These are phyloP conservation scores for Mystacides longicornis DNA, from an alignment of 2,888 invertebrate species.

Conservation along the genomic window DNA sequence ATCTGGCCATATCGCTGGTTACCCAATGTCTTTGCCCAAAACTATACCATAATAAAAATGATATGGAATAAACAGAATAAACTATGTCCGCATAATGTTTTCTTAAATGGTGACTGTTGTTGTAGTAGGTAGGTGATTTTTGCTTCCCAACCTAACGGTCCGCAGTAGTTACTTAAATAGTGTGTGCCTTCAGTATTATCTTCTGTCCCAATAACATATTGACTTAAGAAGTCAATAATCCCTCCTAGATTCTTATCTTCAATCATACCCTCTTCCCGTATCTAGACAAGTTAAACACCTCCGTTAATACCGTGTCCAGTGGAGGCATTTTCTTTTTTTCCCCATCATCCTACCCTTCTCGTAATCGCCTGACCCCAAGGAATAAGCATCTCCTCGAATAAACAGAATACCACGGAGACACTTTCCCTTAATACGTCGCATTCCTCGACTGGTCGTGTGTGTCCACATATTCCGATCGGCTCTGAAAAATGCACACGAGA, in stretches of 20 bases:
- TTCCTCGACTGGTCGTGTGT: conserved; percentile 19
- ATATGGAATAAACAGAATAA: no score
- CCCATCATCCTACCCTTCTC: no score
- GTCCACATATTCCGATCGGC: conserved; percentile 1
- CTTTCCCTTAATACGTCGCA: conserved; percentile 24
- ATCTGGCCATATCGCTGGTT: no score
- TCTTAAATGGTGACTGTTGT: no score
- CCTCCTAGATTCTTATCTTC: conserved; percentile 20
- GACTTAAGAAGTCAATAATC: conserved; percentile 18
- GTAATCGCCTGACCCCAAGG: conserved; percentile 16
- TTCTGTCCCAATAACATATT: conserved; percentile 13
- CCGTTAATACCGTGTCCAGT: conserved; percentile 14
- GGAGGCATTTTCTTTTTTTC: conserved; percentile 15
- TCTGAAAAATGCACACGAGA: conserved; percentile 16
- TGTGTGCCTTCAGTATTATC: neutral
- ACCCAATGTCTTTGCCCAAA: no score
- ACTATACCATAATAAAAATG: no score
- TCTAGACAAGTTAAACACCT: neutral
- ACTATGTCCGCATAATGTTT: no score
- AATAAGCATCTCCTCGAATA: conserved; percentile 24
- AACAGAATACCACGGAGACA: conserved; percentile 24
- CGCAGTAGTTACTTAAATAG: no score
- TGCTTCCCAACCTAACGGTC: no score
- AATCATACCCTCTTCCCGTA: neutral
- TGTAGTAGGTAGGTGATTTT: no score